phyloP scores from a whole-genome alignment of 2,797 vertebrate genomes.

The Coregonus sp. region DNA sequence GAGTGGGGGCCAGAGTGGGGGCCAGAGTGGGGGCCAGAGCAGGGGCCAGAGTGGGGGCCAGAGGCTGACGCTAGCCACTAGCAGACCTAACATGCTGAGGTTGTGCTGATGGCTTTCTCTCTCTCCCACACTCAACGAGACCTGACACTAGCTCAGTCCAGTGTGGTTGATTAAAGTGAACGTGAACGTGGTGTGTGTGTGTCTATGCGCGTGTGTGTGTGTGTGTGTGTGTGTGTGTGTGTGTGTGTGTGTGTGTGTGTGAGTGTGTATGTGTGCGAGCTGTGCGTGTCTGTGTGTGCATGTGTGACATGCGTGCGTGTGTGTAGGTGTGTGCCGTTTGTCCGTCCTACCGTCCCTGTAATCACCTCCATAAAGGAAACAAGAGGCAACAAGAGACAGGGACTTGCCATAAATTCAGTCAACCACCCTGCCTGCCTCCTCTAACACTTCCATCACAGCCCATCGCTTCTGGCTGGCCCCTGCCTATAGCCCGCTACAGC shows the following conservation, averaged over 20 bases:
- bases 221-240: no score
- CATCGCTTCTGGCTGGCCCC: conserved; percentile 43
- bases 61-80: conserved; percentile 31
- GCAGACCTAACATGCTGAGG: conserved; percentile 25
- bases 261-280: not conserved
- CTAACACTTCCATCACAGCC: not conserved
- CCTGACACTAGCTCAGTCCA: no score
- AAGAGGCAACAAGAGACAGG: conserved; percentile 61
- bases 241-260: not conserved
- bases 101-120: no score
- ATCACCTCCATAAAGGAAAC: conserved; percentile 72
- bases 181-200: conserved; percentile 17
- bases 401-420: conserved; percentile 69
- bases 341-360: conserved; percentile 56
- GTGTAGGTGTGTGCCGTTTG: conserved; percentile 44
- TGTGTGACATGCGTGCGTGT: conserved; percentile 13
- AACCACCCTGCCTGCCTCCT: conserved; percentile 24
- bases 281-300: not conserved
- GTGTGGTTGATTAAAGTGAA: no score
- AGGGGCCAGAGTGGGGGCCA: not conserved
- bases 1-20: no score
- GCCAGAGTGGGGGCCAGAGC: not conserved
- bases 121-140: no score
- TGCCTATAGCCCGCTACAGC: conserved; percentile 13
- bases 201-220: conserved; percentile 8